Base-by-base conservation (phyloP, 2,797 vertebrate species). In the Channallabes apus region DNA sequence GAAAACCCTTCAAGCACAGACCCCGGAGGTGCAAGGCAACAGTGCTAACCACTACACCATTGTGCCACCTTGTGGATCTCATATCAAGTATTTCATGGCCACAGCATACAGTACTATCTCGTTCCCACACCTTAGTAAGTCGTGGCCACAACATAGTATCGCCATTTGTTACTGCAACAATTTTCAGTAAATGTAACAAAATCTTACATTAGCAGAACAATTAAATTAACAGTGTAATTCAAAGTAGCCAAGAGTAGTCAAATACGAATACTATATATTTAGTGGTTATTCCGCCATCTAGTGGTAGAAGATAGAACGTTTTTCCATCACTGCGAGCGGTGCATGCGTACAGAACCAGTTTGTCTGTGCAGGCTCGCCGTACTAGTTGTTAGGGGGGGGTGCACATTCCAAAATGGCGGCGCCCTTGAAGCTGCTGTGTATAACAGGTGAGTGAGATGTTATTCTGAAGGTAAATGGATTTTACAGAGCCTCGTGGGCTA, bases 351-450 rank as follows among this genome's bases (percentile, higher is more conserved):
- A 64, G 20, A 64, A 80, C 9, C 1, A 35, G 51, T 84, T 82
- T 85, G 82, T 80, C 79, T 65, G 54, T 22, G 12, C 59, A 59
- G 18, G 20, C 29, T 83, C 61, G 59, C 90, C 86, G 87, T 89
- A 89, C 15, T 56, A 75, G 73, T 69, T 82, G 72, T 56, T 32
- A 11, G 12, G 1, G 2, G 1, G 7, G 11, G 4, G 27, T 69
- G 1, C 20, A 62, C 38, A 56, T 90, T 71, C 1, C 86, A 95
- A 94, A 54, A 96, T 96, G 95, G 94, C 95, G 87, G 94, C 94
- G 7, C 62, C 91, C 91, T 46, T 93, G 51, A 94, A 92, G 91
- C 91, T 87, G 0, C 20, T 94, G 79, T 93, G 91, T 80, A 82
- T 87, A 0, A 89, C 93, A 89, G 94, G 95, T 96, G 88, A 93